These are phyloP conservation scores for Copidosoma aretas DNA, from an alignment of 2,888 invertebrate species.

Conservation along the genomic window DNA sequence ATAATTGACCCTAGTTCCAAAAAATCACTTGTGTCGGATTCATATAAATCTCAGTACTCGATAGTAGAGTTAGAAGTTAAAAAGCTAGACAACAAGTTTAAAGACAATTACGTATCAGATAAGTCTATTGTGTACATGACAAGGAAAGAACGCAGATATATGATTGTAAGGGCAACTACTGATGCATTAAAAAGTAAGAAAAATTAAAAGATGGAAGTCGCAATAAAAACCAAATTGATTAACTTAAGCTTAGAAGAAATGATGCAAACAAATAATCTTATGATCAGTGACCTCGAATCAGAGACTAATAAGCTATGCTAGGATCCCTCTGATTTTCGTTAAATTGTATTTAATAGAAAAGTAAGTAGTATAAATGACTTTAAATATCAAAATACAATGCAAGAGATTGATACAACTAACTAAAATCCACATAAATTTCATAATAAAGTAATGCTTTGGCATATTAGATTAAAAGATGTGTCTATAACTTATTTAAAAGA, in stretches of 20 bases:
- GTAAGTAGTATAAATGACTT: constrained; percentile 4
- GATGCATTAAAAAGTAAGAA: too few species aligned
- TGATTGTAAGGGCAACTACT: not conserved
- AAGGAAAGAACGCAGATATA: not conserved
- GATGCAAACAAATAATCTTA: not conserved
- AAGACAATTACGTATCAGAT: not conserved
- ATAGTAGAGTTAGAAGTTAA: too few species aligned
- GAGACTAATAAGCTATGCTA: not conserved
- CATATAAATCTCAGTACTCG: constrained; percentile 15
- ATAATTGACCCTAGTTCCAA: constrained; percentile 18
- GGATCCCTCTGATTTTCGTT: constrained; percentile 1
- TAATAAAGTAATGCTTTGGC: constrained; percentile 37
- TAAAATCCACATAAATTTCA: not conserved
- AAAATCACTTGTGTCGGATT: constrained; percentile 1
- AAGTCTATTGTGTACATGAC: not conserved
- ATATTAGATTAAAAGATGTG: constrained; percentile 36
- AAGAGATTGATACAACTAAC: not conserved
- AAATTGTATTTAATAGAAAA: constrained; percentile 15
- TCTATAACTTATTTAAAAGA: constrained; percentile 35
- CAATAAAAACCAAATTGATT: too few species aligned
- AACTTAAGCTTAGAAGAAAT: not conserved
- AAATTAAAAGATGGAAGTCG: not conserved
- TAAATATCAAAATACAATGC: not conserved
- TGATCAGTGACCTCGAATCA: not conserved
- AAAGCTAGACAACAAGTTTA: not conserved